Evolutionary conservation across 2,113 vertebrate genomes (phyloP), one percentile per base, ranked within the genome.

Genomic region (Bambusicola thoracicus): DNA sequence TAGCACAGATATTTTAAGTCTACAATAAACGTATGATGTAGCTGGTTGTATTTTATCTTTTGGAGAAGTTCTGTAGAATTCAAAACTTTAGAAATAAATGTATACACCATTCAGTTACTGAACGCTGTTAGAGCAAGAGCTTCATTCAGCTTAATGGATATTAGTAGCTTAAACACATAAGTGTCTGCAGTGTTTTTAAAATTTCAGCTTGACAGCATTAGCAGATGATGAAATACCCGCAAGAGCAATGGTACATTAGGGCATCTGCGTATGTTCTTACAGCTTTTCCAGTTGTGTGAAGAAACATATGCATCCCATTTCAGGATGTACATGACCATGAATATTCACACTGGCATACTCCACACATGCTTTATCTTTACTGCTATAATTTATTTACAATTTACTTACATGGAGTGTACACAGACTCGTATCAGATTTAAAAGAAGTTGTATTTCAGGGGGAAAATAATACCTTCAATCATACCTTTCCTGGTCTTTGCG

Each of bases 401-500:
- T 43, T 65, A 67, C 79, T 96, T 80, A 67, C 22, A 11, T 43
- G 51, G 17, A n/a, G 49, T 4, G 12, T 8, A 75, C 17, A 10
- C 19, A 70, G 65, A 7, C 20, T 84, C 40, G 8, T 32, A 49
- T 61, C 16, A 74, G 49, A 85, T 76, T 96, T 76, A 44, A 87
- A 85, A 80, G 10, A 49, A 83, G 5, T 44, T 73, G 4, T 41
- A 65, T 79, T 88, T 75, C 30, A 51, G 40, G 65, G 61, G n/a
- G 30, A 12, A 22, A 78, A 75, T 95, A 32, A 83, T 81, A 98
- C 97, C 98, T 98, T 98, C 96, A 68, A 97, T 46, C 40, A 97
- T 94, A 68, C 97, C 95, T 96, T 96, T 98, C 62, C 97, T 97
- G 77, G 92, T 95, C 38, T 95, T 93, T 69, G 97, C 81, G 69